Evolutionary conservation across 1,140 invertebrate species (phyloP).

Genomic region (Bombus sylvicola): DNA sequence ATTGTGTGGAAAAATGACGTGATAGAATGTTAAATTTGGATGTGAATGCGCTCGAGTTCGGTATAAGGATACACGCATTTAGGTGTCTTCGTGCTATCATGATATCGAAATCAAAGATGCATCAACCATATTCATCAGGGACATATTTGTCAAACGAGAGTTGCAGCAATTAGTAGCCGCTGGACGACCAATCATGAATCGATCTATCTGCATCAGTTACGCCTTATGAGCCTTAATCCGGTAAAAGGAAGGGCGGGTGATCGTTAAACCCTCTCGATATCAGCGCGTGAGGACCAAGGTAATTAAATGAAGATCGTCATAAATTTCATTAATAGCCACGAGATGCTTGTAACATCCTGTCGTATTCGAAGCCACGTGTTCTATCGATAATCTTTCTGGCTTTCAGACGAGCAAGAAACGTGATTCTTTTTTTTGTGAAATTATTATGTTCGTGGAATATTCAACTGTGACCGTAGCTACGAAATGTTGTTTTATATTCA

Average conservation of each 20-base stretch:
- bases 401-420: neutral
- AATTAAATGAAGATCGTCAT: constrained; percentile 41
- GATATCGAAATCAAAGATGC: neutral
- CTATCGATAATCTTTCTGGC: neutral
- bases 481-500: neutral
- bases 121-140: neutral
- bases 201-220: constrained; percentile 45
- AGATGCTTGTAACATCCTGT: neutral
- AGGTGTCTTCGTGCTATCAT: neutral
- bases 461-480: neutral
- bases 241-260: constrained; percentile 35
- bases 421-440: too few relatives aligned
- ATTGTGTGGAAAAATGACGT: too few relatives aligned
- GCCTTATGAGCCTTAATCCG: constrained; percentile 47
- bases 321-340: constrained; percentile 16
- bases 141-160: neutral
- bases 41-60: too few relatives aligned
- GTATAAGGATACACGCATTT: too few relatives aligned
- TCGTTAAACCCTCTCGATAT: constrained; percentile 10
- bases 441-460: neutral
- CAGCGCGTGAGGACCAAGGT: constrained; percentile 28
- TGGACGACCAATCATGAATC: constrained; percentile 38
- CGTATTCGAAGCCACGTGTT: neutral
- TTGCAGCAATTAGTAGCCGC: constrained; percentile 26
- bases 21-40: neutral